Evolutionary conservation across 2,797 vertebrate species (phyloP), one percentile per base, ranked within the genome.

Genomic region (Sparus aurata): DNA sequence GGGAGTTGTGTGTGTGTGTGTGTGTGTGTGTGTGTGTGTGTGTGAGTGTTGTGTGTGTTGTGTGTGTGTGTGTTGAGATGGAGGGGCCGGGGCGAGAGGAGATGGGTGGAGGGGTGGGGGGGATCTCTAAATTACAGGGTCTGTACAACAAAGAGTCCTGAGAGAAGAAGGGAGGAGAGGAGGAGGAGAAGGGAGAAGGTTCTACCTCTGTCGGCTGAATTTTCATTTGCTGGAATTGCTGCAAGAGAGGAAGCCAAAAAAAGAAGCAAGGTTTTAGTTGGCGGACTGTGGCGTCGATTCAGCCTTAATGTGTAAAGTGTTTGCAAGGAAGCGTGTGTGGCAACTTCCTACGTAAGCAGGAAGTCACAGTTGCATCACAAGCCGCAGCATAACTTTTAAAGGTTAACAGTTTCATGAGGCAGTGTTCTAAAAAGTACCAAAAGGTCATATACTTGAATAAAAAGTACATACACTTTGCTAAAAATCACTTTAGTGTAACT

Each of bases 61-160:
- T 50, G 18, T 52, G 23, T 49, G 22, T 27, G 22, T 25, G 22
- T 55, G 22, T 55, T 64, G 20, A 46, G 34, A 84, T 82, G 75
- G 53, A 82, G 80, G 71, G 81, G 77, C 22, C 1, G 50, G 80
- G 83, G 87, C 69, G 63, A 75, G 64, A 87, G 59, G 76, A 79
- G 73, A 74, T 71, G 85, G 79, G 76, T 68, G 86, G 79, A 52
- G 54, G 72, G 60, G 60, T 69, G 52, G 59, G 59, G 61, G 60
- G 73, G 65, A 2, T 55, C 86, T 89, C 87, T 91, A 93, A 90
- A 87, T 92, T 93, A 95, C 88, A 93, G 90, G 90, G 79, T 91
- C 87, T 94, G 86, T 92, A 94, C 88, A 91, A 94, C 86, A 94
- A 91, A 95, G 89, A 95, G 89, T 95, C 94, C 94, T 93, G 94